Evolutionary conservation across 2,113 vertebrate genomes (phyloP).

Genomic region (Athene noctua): DNA sequence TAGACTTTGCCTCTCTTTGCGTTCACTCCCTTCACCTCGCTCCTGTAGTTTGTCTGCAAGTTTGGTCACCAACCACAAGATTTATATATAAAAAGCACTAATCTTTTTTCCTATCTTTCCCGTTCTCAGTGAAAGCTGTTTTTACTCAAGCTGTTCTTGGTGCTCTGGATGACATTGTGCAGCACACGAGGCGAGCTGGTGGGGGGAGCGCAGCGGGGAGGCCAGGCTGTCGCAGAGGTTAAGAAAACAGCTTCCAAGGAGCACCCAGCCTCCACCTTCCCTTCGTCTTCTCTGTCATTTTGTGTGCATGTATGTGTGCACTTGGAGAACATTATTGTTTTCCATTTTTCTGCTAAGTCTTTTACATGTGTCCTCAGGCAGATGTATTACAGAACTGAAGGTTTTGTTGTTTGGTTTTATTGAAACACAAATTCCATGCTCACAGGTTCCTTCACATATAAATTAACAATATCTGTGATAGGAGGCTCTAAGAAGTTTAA

Average conservation of each 20-base stretch:
- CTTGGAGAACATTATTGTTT: background rate
- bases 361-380: background rate
- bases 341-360: background rate
- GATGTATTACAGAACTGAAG: background rate
- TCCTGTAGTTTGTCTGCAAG: slow-evolving; percentile 39
- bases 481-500: background rate
- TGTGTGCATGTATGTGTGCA: background rate
- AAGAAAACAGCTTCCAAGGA: slow-evolving; percentile 65
- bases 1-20: background rate
- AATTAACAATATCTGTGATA: background rate
- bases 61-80: slow-evolving; percentile 15
- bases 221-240: slow-evolving; percentile 29
- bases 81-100: slow-evolving; percentile 31
- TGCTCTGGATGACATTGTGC: slow-evolving; percentile 54
- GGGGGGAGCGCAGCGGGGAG: background rate
- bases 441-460: background rate
- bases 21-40: background rate
- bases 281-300: background rate
- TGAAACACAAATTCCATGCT: background rate
- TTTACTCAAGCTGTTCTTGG: slow-evolving; percentile 64
- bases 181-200: slow-evolving; percentile 13
- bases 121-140: slow-evolving; percentile 47
- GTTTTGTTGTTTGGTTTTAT: background rate
- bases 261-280: slow-evolving; percentile 25
- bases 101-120: slow-evolving; percentile 36